Conservation (phyloP, 1,140 invertebrate species). For the Conus ventricosus region DNA sequence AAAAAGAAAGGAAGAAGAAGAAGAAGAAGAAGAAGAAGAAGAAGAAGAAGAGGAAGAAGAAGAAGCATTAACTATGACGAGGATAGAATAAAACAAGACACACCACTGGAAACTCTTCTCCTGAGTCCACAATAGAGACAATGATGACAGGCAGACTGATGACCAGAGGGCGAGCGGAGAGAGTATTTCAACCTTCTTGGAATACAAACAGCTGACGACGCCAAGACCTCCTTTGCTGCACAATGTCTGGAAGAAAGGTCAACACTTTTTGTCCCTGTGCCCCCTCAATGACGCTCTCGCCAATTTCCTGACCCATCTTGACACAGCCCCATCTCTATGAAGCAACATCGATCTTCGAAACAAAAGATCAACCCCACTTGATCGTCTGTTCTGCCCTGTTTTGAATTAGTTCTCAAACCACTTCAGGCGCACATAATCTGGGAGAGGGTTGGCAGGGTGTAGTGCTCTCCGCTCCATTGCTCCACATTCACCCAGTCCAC, state of each 20-base stretch:
- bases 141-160: not conserved
- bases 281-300: not conserved
- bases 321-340: not conserved
- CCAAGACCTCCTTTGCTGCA: not conserved
- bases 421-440: not conserved
- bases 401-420: not conserved
- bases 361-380: not conserved
- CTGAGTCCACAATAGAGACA: not conserved
- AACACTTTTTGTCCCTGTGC: not conserved
- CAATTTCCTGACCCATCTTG: not conserved
- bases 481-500: not conserved
- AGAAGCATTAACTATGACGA: not conserved
- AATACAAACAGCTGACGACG: not conserved
- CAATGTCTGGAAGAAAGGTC: not conserved
- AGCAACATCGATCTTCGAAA: not conserved
- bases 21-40: not conserved
- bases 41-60: not conserved
- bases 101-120: not conserved
- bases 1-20: not conserved
- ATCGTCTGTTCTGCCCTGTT: not conserved
- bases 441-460: not conserved
- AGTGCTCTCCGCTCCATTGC: not conserved
- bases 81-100: too few species aligned
- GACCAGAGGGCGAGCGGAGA: not conserved
- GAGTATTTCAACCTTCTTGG: too few species aligned